Evolutionary conservation across 1,140 invertebrate genomes (phyloP), one percentile per base, ranked within the genome.

Genomic region (Antheraea pernyi): DNA sequence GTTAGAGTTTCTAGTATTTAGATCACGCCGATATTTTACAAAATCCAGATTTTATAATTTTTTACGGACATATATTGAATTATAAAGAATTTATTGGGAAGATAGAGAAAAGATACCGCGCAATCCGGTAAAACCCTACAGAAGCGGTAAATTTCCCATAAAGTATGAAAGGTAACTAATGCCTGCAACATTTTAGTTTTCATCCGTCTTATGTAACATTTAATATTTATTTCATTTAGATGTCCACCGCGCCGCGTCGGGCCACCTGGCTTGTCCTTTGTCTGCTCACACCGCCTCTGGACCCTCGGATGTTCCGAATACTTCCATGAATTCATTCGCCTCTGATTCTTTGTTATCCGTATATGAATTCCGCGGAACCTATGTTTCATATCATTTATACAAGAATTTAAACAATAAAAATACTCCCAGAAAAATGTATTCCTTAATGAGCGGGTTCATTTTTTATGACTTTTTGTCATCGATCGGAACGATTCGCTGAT

Each of bases 231-330:
- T 16, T 53, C 16, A 53, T 53, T 53, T 53, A 16, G 46, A 11
- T 53, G 16, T 53, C 46, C 16, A 9, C 39, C 7, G 11, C 1
- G 39, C 39, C 11, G 10, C 46, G 46, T 5, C 46, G 46, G 46
- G 46, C 46, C 46, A 53, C 46, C 46, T 53, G 46, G 46, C 2
- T 53, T 16, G 46, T 53, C 46, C 46, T 53, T 53, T 53, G 46
- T 53, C 46, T 53, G 7, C 11, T 53, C 46, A 53, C 46, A 13
- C 46, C 46, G 46, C 46, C 16, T 30, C 11, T 11, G 9, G 13
- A 16, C 46, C 46, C 46, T 53, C 46, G 46, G 46, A 53, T 53
- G 46, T 53, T 53, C 46, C 46, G 46, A 53, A 53, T 53, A 53
- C 11, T 53, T 53, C 46, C 46, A 53, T 53, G 46, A 53, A 53